Percentiles rank a stretch among this genome's conserved stretches.
Conservation (phyloP, 1,140 invertebrate genomes). For the Campoletis sonorensis region DNA sequence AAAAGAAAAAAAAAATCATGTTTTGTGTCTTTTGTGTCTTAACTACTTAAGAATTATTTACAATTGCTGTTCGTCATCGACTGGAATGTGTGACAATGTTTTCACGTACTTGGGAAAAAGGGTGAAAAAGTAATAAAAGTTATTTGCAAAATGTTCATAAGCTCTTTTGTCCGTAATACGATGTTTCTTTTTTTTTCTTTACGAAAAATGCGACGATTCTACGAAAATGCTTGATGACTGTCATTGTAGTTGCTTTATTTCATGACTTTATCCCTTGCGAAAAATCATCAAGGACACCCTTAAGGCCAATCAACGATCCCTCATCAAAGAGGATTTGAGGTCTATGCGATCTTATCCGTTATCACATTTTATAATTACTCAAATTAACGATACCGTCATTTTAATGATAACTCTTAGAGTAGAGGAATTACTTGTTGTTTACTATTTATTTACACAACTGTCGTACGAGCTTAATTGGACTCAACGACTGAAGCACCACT, state of each 20-base stretch:
- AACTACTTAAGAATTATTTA: slow-evolving; percentile 34
- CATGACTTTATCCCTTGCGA: not conserved
- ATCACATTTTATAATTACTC: slow-evolving; percentile 29
- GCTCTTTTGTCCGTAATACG: not conserved
- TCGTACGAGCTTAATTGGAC: not conserved
- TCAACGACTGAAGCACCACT: not conserved
- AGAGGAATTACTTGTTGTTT: not conserved
- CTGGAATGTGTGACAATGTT: slow-evolving; percentile 2
- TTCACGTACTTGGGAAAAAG: not conserved
- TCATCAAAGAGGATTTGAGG: not conserved
- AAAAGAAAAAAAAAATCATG: slow-evolving; percentile 46
- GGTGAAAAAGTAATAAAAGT: not conserved
- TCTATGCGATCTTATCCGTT: not conserved
- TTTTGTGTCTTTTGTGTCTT: not conserved
- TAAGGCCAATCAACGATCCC: not conserved
- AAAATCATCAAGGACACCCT: not conserved
- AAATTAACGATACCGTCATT: not conserved
- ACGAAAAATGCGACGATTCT: not conserved
- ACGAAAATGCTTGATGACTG: not conserved
- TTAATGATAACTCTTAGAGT: not conserved
- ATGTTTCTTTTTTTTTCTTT: not conserved
- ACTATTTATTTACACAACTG: not conserved
- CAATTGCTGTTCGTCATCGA: not conserved
- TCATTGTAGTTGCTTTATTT: not conserved
- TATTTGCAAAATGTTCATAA: not conserved